Evolutionary conservation across 1,140 invertebrate species (phyloP), one percentile per base, ranked within the genome.

Genomic region (Euura lappo): DNA sequence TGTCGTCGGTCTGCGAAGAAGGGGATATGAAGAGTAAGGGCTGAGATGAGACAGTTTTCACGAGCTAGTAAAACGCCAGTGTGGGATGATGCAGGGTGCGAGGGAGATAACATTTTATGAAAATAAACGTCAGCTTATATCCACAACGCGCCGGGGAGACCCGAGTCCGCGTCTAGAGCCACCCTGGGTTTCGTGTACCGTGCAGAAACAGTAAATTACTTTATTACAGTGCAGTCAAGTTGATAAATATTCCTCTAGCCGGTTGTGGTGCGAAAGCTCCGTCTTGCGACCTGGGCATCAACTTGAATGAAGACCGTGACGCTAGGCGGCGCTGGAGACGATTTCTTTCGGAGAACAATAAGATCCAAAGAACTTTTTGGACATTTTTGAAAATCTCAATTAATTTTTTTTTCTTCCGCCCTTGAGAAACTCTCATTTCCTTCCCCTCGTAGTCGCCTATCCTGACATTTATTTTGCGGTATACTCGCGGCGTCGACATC

Each of bases 91-190:
- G 66, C 28, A 28, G 44, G 66, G 44, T 68, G 3, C 28, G 66
- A 4, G 44, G 66, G 66, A 68, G 66, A 68, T 68, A 68, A 44
- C 66, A 44, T 68, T 68, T 28, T 68, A 68, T 68, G 66, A 11
- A 68, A 68, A 68, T 68, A 68, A 68, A 68, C 66, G 66, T 28
- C 66, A 4, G 66, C 42, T 68, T 68, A 68, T 68, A 68, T 68
- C 66, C 66, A 44, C 8, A 28, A 68, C 13, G 66, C 13, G 66
- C 44, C 8, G 28, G 66, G 66, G 44, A 28, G 66, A 4, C 66
- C 11, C 28, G 66, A 28, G 28, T 28, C 28, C 28, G 28, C 28
- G 28, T 28, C 28, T 28, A 28, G 28, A 28, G 28, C 28, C 28
- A 28, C 28, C 28, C 28, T 28, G 28, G 28, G 28, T 28, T 28